Conservation (phyloP, 2,797 vertebrate genomes). For the Rhadinocentrus ornatus region DNA sequence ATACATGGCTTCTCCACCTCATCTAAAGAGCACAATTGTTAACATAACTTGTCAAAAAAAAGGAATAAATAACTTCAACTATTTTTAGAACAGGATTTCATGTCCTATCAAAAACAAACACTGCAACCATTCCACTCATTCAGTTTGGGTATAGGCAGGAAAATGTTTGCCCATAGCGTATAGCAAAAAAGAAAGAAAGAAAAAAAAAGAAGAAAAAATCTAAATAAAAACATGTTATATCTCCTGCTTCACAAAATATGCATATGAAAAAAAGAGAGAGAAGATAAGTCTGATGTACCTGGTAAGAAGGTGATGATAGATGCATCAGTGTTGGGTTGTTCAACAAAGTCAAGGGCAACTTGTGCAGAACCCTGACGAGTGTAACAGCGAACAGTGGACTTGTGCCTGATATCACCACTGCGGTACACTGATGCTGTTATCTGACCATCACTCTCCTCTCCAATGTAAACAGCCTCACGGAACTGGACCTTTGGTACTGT, state of each 20-base stretch:
- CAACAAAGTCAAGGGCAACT: constrained; percentile 91
- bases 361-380: constrained; percentile 93
- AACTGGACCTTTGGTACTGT: constrained; percentile 95
- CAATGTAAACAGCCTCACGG: constrained; percentile 82
- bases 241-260: not conserved
- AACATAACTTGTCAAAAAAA: constrained; percentile 25
- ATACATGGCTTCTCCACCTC: constrained; percentile 89
- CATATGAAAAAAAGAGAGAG: not conserved
- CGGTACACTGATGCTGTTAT: constrained; percentile 84
- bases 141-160: constrained; percentile 4
- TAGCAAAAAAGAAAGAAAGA: not conserved
- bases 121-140: constrained; percentile 5
- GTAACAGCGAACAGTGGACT: constrained; percentile 91
- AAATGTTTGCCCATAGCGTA: not conserved
- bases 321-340: constrained; percentile 91
- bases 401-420: constrained; percentile 87
- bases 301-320: constrained; percentile 90
- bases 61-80: constrained; percentile 7
- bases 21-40: constrained; percentile 73
- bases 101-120: constrained; percentile 15
- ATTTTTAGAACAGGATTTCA: constrained; percentile 9
- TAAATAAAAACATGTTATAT: constrained; percentile 18
- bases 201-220: not conserved
- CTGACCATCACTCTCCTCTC: constrained; percentile 86
- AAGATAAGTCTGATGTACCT: constrained; percentile 75